Percentiles rank a stretch among this genome's conserved stretches.
Conservation (phyloP, 2,797 vertebrate genomes). For the Diglossa cyanea region DNA sequence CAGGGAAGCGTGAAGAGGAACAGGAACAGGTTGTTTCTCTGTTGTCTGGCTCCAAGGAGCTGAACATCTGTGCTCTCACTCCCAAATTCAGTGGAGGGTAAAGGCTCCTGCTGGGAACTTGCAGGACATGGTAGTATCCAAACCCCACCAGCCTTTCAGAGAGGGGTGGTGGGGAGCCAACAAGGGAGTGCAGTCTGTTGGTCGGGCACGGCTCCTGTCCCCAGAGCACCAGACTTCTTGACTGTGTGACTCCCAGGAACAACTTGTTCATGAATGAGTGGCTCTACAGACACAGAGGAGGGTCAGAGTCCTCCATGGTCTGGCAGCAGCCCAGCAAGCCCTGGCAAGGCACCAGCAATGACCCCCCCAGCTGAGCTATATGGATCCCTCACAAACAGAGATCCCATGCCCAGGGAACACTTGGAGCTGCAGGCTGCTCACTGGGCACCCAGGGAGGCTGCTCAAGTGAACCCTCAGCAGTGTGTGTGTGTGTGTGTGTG, state of each 20-base stretch:
- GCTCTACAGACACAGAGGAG: neutral
- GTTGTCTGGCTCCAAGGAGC: slow-evolving; percentile 36
- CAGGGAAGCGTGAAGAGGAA: slow-evolving; percentile 46
- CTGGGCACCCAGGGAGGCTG: neutral
- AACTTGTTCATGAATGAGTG: neutral
- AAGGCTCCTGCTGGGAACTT: neutral
- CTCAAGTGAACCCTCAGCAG: neutral
- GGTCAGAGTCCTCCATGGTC: neutral
- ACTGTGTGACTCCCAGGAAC: neutral
- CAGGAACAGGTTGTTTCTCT: slow-evolving; percentile 50
- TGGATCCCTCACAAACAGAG: neutral
- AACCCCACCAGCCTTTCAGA: neutral
- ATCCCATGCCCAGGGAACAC: rapidly evolving
- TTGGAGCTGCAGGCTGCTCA: neutral
- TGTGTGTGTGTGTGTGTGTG: rapidly evolving
- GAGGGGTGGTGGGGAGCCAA: neutral
- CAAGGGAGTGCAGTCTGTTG: neutral
- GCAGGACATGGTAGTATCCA: neutral
- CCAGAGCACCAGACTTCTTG: neutral
- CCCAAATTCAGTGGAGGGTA: neutral
- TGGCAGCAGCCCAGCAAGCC: neutral
- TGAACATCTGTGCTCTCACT: neutral
- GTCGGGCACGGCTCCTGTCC: rapidly evolving
- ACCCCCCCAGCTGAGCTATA: rapidly evolving
- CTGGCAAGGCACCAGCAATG: neutral